A percentile compares a stretch with the other conserved stretches of the same genome.
Conservation (phyloP, 2,113 vertebrate genomes). For the Rana temporaria region DNA sequence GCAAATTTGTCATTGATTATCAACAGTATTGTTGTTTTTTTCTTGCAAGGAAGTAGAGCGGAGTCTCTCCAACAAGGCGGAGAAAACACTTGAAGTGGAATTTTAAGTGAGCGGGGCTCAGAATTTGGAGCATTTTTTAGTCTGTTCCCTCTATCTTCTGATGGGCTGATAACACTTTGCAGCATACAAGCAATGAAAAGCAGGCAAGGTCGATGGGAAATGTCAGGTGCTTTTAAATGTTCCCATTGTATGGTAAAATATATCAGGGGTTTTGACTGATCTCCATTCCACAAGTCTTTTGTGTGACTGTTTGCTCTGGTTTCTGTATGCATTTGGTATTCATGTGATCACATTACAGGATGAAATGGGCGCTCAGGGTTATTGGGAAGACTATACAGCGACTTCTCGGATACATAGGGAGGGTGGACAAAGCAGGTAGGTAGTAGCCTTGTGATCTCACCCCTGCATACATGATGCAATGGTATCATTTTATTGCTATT, state of each 20-base stretch:
- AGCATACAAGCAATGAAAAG: conserved; percentile 52
- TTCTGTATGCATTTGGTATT: background rate
- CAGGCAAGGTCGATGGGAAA: conserved; percentile 42
- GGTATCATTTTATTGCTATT: no score
- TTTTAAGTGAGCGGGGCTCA: conserved; percentile 35
- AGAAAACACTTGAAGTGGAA: conserved; percentile 43
- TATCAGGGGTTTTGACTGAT: conserved; percentile 48
- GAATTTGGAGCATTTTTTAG: conserved; percentile 43
- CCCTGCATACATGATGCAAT: no score
- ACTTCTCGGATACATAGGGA: background rate
- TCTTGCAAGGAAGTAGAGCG: background rate
- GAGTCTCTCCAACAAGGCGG: background rate
- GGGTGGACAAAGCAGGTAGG: background rate
- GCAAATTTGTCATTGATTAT: background rate
- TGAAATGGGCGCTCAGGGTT: conserved; percentile 12
- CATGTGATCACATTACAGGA: conserved; percentile 43
- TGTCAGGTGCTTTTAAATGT: conserved; percentile 46
- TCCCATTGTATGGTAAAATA: conserved; percentile 54
- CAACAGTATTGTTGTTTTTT: background rate
- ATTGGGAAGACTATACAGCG: conserved; percentile 19
- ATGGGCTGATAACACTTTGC: conserved; percentile 48
- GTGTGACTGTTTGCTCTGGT: conserved; percentile 32
- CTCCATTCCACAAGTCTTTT: conserved; percentile 45
- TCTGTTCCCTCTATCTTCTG: conserved; percentile 32
- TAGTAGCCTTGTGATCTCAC: background rate